A percentile compares a stretch with the other conserved stretches of the same genome.
Evolutionary conservation across 2,113 vertebrate genomes (phyloP).

Genomic region (Marcusenius ussheri): DNA sequence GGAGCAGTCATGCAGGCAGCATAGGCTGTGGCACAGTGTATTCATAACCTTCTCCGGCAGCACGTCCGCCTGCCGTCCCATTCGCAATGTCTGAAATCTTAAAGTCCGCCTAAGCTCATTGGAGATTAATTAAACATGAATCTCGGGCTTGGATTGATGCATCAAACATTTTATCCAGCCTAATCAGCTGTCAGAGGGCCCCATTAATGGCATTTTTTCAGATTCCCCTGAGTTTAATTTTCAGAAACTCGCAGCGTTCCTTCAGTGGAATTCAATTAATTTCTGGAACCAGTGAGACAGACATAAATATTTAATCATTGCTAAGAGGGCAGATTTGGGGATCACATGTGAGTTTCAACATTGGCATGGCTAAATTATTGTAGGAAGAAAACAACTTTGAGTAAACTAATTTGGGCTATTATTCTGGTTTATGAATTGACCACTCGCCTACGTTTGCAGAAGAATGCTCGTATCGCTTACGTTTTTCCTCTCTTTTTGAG

Average conservation of each 20-base stretch:
- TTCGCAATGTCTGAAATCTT: not conserved
- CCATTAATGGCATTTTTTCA: not conserved
- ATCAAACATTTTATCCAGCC: not conserved
- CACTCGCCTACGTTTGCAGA: not conserved
- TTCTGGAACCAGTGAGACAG: not conserved
- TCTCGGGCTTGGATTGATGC: not conserved
- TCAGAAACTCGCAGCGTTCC: not conserved
- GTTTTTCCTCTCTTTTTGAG: not conserved
- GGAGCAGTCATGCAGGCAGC: not conserved
- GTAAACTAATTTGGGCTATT: not conserved
- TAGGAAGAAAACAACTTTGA: not conserved
- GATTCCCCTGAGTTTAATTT: not conserved
- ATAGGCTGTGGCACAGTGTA: not conserved
- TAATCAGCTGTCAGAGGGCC: not conserved
- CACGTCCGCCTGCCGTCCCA: too few species aligned
- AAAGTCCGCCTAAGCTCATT: not conserved
- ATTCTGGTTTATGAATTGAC: not conserved
- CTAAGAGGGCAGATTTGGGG: constrained; percentile 2
- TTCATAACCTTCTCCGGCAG: not conserved
- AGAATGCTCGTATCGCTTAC: not conserved
- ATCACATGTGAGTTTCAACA: not conserved
- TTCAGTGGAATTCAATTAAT: not conserved
- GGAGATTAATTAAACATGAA: constrained; percentile 1
- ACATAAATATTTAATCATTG: constrained; percentile 9
- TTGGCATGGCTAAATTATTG: not conserved